These are phyloP conservation scores for Drosophila ohnishii DNA, from an alignment of 1,140 invertebrate species.

Conservation along the genomic window DNA sequence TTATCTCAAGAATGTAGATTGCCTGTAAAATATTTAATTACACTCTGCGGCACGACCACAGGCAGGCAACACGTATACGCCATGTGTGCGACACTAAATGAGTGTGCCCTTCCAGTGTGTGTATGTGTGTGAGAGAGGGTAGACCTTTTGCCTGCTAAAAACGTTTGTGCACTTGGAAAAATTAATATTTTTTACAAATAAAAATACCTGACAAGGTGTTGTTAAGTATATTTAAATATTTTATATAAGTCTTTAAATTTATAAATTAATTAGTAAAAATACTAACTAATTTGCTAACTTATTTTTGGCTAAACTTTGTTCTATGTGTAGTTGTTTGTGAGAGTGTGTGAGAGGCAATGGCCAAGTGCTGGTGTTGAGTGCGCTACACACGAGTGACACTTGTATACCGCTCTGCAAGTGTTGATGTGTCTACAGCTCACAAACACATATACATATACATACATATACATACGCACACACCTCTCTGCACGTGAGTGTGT, in stretches of 20 bases:
- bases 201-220: too few species aligned
- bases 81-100: slow-evolving; percentile 47
- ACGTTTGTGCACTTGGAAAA: slow-evolving; percentile 3
- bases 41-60: slow-evolving; percentile 70
- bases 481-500: slow-evolving; percentile 3
- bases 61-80: slow-evolving; percentile 52
- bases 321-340: slow-evolving; percentile 14
- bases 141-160: slow-evolving; percentile 44
- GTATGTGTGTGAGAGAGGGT: slow-evolving; percentile 18
- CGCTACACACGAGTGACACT: slow-evolving; percentile 79
- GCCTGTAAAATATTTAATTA: slow-evolving; percentile 82
- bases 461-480: neutral
- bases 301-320: neutral
- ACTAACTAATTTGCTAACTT: neutral
- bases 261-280: neutral
- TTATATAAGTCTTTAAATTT: too few species aligned
- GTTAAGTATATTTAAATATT: neutral
- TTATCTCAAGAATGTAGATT: slow-evolving; percentile 82
- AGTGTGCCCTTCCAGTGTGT: neutral
- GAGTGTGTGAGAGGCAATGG: slow-evolving; percentile 69
- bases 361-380: slow-evolving; percentile 75
- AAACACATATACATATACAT: neutral
- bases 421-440: slow-evolving; percentile 33
- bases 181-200: neutral
- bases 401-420: slow-evolving; percentile 58